phyloP scores from a whole-genome alignment of 1,140 invertebrate species.

The Conus ventricosus region DNA sequence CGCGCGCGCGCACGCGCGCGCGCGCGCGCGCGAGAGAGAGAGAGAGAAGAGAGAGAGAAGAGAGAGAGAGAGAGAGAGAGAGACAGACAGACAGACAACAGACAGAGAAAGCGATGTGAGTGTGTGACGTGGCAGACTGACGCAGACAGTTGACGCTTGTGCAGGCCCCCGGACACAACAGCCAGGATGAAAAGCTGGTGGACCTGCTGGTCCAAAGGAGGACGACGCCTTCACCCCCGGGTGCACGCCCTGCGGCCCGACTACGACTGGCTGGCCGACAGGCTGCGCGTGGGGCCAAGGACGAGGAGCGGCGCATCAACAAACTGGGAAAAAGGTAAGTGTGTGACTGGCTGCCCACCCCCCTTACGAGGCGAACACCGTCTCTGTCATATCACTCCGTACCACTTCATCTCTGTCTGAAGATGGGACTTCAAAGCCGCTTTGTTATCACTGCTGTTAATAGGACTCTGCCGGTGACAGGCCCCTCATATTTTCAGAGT shows the following conservation, averaged over 20 bases:
- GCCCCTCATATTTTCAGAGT: too few species aligned
- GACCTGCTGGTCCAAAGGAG: slow-evolving; percentile 49
- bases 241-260: slow-evolving; percentile 44
- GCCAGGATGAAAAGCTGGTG: slow-evolving; percentile 37
- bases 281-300: slow-evolving; percentile 42
- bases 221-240: slow-evolving; percentile 50
- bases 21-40: background rate
- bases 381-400: too few species aligned
- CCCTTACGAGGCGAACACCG: too few species aligned
- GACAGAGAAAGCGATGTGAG: background rate
- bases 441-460: too few species aligned
- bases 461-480: too few species aligned
- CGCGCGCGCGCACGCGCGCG: too few species aligned
- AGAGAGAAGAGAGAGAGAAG: background rate
- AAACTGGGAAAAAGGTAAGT: slow-evolving; percentile 35
- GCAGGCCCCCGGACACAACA: background rate
- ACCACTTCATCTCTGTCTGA: too few species aligned
- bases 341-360: background rate
- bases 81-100: background rate
- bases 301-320: slow-evolving; percentile 34
- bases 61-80: background rate
- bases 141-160: background rate
- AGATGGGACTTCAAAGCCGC: too few species aligned
- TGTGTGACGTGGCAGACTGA: background rate
- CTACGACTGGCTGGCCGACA: slow-evolving; percentile 48